Base-by-base conservation (phyloP, 1,140 invertebrate species). In the Diorhabda carinulata region DNA sequence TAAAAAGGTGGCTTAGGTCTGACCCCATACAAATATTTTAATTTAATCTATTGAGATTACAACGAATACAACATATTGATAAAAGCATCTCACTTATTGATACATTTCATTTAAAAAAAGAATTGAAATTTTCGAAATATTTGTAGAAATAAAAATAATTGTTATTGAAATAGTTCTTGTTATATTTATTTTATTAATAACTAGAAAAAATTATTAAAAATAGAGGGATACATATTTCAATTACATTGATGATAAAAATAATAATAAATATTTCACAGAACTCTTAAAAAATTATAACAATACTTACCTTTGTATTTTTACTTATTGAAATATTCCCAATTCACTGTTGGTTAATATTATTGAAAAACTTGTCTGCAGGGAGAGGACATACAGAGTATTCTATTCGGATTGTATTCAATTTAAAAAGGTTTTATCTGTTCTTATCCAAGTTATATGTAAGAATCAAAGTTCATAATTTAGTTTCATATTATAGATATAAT, bases 381-480 rank as follows among this genome's bases (percentile, higher is more conserved):
- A n/a, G 2, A 41, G 40, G n/a, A 47, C n/a, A 60, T 67, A 41
- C 57, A 60, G 57, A 45, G 43, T 60, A n/a, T 60, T 67, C 44
- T 60, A 0, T 2, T 67, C 9, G n/a, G 10, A 25, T 25, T 25
- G 25, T 25, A 25, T 25, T 25, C 25, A 25, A 25, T 25, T 25
- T 25, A 25, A 25, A 25, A 25, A 25, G 25, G 25, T 25, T 25
- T 25, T 25, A 25, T 25, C 25, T 25, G 25, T 25, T 25, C 25
- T 25, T 25, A 25, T 25, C 25, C 43, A 47, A 57, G 10, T 43
- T 60, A 42, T 67, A 8, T 4, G 47, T 56, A 52, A 52, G 65
- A 67, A 60, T 60, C 65, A 67, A 67, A 67, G 65, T 67, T 67
- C 65, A 67, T 60, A 43, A 60, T 67, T 67, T 10, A 60, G 57